Percentiles rank a stretch among this genome's conserved stretches.
Conservation (phyloP, 2,888 invertebrate genomes). For the Drosophila neonasuta region DNA sequence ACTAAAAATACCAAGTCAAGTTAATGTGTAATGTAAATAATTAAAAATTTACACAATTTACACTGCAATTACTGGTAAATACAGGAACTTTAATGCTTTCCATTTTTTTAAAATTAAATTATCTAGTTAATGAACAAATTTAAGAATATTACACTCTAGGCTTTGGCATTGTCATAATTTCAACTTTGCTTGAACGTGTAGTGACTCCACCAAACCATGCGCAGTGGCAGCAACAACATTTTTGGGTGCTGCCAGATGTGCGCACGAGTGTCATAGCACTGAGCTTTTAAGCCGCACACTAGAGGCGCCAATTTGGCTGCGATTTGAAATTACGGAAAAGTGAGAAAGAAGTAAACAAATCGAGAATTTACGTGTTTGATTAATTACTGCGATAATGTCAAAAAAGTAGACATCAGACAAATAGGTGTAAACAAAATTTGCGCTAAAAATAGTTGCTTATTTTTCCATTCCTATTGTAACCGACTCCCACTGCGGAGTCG, state of each 20-base stretch:
- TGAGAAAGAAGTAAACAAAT: neutral
- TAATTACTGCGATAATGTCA: neutral
- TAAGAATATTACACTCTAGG: too few relatives aligned
- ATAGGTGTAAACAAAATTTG: neutral
- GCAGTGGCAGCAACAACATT: conserved; percentile 9
- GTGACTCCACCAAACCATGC: neutral
- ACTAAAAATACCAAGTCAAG: conserved; percentile 23
- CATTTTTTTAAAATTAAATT: too few relatives aligned
- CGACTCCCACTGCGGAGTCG: conserved; percentile 3
- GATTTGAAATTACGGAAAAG: conserved; percentile 14
- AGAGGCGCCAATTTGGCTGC: conserved; percentile 27
- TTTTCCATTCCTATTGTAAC: neutral
- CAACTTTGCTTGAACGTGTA: conserved; percentile 22
- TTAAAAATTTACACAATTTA: neutral
- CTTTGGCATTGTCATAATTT: neutral
- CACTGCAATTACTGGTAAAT: neutral
- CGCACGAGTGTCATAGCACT: conserved; percentile 23
- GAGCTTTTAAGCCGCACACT: conserved; percentile 10
- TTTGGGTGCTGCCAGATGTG: conserved; percentile 21
- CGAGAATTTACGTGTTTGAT: neutral
- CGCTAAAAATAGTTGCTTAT: neutral
- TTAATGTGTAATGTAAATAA: neutral
- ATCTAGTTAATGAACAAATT: too few relatives aligned
- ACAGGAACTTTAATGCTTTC: neutral
- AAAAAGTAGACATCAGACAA: neutral